Percentiles rank a stretch among this genome's conserved stretches.
phyloP scores from a whole-genome alignment of 2,113 vertebrate species.

The Dendropsophus ebraccatus region DNA sequence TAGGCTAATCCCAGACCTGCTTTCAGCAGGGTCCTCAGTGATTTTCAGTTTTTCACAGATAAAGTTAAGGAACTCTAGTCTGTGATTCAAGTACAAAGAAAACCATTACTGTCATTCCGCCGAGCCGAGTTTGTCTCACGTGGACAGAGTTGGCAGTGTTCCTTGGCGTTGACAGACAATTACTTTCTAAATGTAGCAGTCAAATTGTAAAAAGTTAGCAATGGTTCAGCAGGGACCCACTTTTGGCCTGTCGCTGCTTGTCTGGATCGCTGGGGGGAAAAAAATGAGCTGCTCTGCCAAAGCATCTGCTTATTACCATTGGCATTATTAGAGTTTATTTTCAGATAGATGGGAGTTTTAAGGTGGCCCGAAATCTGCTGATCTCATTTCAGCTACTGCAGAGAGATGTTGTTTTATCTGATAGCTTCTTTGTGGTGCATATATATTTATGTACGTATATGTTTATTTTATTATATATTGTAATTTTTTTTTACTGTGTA shows the following conservation, averaged over 20 bases:
- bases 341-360: neutral
- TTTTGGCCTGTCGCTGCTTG: constrained; percentile 51
- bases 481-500: too few relatives aligned
- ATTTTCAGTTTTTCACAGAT: neutral
- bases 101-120: constrained; percentile 52
- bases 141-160: constrained; percentile 37
- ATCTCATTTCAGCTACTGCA: neutral
- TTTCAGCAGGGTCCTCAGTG: neutral
- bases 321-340: constrained; percentile 22
- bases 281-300: constrained; percentile 26
- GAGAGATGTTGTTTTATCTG: neutral
- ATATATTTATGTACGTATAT: too few relatives aligned
- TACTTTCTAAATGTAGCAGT: constrained; percentile 51
- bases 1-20: constrained; percentile 19
- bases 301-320: constrained; percentile 44
- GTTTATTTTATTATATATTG: too few relatives aligned
- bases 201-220: constrained; percentile 46
- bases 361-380: constrained; percentile 18
- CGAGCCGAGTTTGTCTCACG: constrained; percentile 38
- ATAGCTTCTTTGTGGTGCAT: neutral
- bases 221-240: constrained; percentile 52
- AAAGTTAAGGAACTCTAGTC: neutral
- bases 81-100: constrained; percentile 29
- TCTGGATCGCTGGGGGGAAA: constrained; percentile 38
- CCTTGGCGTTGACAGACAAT: constrained; percentile 46